Percentiles rank a stretch among this genome's conserved stretches.
These are phyloP conservation scores for Eueides isabella DNA, from an alignment of 1,140 invertebrate genomes.

Conservation along the genomic window DNA sequence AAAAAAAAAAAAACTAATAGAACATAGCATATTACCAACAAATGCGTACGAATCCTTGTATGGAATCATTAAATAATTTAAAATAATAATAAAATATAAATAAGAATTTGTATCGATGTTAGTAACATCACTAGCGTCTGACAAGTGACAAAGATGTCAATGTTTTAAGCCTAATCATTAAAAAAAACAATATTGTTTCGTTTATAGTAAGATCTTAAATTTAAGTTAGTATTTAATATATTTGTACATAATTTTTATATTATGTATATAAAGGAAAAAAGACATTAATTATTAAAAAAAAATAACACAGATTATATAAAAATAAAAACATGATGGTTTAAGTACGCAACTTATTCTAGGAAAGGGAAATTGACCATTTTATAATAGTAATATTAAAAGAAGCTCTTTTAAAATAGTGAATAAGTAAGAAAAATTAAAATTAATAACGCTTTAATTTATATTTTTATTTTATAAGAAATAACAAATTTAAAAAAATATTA, in stretches of 20 bases:
- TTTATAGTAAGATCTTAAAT: background rate
- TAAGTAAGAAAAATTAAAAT: too few species aligned
- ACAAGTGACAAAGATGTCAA: background rate
- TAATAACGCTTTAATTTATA: too few species aligned
- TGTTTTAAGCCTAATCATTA: background rate
- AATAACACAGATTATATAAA: background rate
- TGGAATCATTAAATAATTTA: too few species aligned
- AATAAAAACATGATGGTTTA: background rate
- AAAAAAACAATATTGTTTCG: background rate
- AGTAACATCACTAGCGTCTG: background rate
- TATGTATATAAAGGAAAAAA: background rate
- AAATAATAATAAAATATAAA: background rate
- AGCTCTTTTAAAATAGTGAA: too few species aligned
- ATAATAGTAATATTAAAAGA: too few species aligned
- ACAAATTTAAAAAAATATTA: too few species aligned
- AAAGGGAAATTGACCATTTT: too few species aligned
- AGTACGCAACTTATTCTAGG: background rate
- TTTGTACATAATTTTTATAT: conserved; percentile 7
- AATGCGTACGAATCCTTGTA: background rate
- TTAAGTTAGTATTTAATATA: conserved; percentile 2
- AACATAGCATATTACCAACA: background rate
- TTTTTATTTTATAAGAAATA: too few species aligned
- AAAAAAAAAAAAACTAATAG: background rate
- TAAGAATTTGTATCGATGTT: background rate
- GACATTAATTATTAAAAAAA: background rate